Conservation (phyloP, 1,140 invertebrate genomes). For the Drosophila truncata region DNA sequence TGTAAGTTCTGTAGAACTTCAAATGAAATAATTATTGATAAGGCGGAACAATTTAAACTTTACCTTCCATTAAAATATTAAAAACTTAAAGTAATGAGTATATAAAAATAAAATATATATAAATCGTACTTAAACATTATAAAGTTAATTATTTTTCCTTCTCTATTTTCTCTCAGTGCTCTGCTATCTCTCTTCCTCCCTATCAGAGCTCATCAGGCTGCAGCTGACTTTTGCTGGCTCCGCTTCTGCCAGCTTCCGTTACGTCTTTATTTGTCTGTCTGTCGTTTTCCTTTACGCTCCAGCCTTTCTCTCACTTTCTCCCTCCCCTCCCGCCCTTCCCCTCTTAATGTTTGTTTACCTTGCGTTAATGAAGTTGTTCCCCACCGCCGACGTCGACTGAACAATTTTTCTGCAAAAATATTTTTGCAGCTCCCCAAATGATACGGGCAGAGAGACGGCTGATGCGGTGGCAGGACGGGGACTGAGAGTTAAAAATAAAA, state of each 20-base stretch:
- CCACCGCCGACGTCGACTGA: conserved; percentile 40
- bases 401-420: conserved; percentile 73
- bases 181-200: conserved; percentile 14
- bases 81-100: not conserved
- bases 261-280: conserved; percentile 80
- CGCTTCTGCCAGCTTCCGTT: conserved; percentile 68
- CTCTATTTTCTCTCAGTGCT: conserved; percentile 13
- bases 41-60: not conserved
- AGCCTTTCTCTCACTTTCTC: conserved; percentile 7
- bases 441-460: conserved; percentile 18
- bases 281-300: conserved; percentile 38
- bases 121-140: not conserved
- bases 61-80: not conserved
- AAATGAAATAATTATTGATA: not conserved
- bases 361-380: conserved; percentile 84
- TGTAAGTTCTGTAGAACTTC: too few species aligned
- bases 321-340: not conserved
- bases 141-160: too few species aligned
- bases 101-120: not conserved
- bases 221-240: conserved; percentile 64
- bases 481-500: conserved; percentile 71
- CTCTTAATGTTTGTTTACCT: conserved; percentile 84
- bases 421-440: conserved; percentile 63
- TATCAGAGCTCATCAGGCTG: conserved; percentile 68
- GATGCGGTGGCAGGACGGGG: not conserved